Percentiles rank a stretch among this genome's conserved stretches.
Evolutionary conservation across 2,113 vertebrate genomes (phyloP).

Genomic region (Myodes glareolus): DNA sequence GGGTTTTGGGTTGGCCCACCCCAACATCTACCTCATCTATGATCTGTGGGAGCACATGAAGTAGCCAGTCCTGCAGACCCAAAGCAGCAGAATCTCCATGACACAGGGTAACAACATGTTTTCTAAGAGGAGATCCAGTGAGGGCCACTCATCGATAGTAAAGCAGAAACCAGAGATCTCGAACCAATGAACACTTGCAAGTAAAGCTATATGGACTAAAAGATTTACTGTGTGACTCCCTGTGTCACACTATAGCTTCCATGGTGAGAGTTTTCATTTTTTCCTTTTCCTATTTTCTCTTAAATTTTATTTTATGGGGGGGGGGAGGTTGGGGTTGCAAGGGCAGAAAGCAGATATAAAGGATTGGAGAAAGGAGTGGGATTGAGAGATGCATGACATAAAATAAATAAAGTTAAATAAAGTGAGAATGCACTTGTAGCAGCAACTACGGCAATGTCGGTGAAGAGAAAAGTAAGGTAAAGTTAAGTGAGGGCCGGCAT

Average conservation of each 20-base stretch:
- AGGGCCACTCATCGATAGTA: background rate
- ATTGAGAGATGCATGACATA: no score
- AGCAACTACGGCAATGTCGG: background rate
- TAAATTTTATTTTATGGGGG: no score
- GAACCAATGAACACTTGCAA: background rate
- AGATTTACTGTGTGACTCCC: no score
- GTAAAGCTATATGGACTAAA: no score
- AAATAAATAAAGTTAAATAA: background rate
- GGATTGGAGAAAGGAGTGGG: no score
- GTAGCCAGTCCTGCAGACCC: background rate
- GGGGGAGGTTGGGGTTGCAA: no score
- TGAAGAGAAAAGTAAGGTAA: background rate
- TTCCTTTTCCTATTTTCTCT: no score
- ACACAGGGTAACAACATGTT: background rate
- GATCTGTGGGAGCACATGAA: background rate
- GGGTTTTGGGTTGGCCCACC: no score
- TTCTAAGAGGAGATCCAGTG: background rate
- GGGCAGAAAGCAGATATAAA: no score
- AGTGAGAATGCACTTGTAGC: background rate
- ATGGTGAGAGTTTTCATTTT: no score
- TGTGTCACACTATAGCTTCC: no score
- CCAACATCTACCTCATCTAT: background rate
- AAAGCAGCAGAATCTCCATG: background rate
- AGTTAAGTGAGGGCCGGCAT: background rate
- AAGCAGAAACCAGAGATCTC: background rate